Evolutionary conservation across 2,888 invertebrate genomes (phyloP), one percentile per base, ranked within the genome.

Genomic region (Epirrita christyi): DNA sequence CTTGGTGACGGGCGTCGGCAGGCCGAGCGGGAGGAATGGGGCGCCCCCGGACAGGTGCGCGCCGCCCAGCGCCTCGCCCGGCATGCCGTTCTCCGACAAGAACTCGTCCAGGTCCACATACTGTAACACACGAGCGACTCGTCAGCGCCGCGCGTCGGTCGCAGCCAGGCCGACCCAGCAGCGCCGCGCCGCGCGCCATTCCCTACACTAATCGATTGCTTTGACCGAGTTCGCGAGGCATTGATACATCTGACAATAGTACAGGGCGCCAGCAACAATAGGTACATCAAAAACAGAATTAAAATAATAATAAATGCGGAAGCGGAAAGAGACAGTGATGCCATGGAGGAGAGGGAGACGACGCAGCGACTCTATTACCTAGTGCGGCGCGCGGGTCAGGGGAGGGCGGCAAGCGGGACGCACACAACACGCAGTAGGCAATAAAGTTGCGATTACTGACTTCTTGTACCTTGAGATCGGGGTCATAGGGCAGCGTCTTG

Each of bases 71-170:
- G 94, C 95, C 83, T 97, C 97, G 86, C 96, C 95, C 68, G 97
- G 97, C 90, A 97, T 97, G 75, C 97, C 97, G 87, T 98, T 98
- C 92, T 98, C 98, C 81, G 97, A 97, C 80, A 98, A 94, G 93
- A 98, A 98, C 93, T 98, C 98, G 93, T 98, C 98, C 93, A 98
- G 93, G 93, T 98, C 98, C 93, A 98, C 98, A 91, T 98, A 98
- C 97, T 98, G 94, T 72, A 94, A 93, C 77, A 81, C 64, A 68
- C 15, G 49, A 41, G 55, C 63, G 32, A 4, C 32, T 32, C 32
- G 32, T 32, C 2, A 32, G 32, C 64, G 42, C 53, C 44, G 44
- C 43, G 21, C 43, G 27, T 8, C 43, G 9, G 28, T 1, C 32
- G 21, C 40, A 37, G 54, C 44, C 32, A 13, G 44, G 36, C 45